Conservation (phyloP, 2,797 vertebrate genomes). For the Chaunax sp. region DNA sequence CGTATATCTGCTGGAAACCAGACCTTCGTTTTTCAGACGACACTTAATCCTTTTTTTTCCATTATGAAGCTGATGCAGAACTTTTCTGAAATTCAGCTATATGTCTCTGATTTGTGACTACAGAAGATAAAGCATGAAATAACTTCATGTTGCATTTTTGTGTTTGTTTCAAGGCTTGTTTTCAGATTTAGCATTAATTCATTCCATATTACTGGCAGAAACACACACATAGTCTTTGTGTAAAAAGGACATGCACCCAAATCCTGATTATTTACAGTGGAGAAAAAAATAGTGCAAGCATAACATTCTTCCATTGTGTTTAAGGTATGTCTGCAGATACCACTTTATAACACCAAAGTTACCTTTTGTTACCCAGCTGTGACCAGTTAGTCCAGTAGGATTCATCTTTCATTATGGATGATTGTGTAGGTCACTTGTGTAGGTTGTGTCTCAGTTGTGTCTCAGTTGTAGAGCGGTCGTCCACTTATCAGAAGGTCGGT, state of each 20-base stretch:
- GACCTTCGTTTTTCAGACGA: slow-evolving; percentile 53
- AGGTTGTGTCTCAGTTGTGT: too few relatives aligned
- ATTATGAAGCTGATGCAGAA: slow-evolving; percentile 52
- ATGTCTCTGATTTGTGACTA: slow-evolving; percentile 53
- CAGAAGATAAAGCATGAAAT: slow-evolving; percentile 33
- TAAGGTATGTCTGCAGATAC: too few relatives aligned
- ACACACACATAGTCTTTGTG: slow-evolving; percentile 13
- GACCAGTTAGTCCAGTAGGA: not conserved
- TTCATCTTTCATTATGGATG: not conserved
- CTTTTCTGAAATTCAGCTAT: slow-evolving; percentile 17
- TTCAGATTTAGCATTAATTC: slow-evolving; percentile 34
- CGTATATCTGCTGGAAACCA: slow-evolving; percentile 64
- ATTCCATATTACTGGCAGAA: slow-evolving; percentile 6
- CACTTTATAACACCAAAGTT: too few relatives aligned
- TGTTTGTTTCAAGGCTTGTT: slow-evolving; percentile 32
- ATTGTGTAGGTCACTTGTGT: too few relatives aligned
- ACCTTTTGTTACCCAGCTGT: too few relatives aligned
- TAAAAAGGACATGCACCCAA: not conserved
- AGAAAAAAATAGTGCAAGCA: not conserved
- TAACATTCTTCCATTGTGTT: not conserved
- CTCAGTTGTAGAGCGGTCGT: too few relatives aligned
- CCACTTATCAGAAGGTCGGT: too few relatives aligned
- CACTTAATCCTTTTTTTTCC: slow-evolving; percentile 66
- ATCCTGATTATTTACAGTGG: slow-evolving; percentile 1
- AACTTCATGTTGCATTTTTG: slow-evolving; percentile 19